Evolutionary conservation across 2,797 vertebrate species (phyloP).

Genomic region (Momotus momota): DNA sequence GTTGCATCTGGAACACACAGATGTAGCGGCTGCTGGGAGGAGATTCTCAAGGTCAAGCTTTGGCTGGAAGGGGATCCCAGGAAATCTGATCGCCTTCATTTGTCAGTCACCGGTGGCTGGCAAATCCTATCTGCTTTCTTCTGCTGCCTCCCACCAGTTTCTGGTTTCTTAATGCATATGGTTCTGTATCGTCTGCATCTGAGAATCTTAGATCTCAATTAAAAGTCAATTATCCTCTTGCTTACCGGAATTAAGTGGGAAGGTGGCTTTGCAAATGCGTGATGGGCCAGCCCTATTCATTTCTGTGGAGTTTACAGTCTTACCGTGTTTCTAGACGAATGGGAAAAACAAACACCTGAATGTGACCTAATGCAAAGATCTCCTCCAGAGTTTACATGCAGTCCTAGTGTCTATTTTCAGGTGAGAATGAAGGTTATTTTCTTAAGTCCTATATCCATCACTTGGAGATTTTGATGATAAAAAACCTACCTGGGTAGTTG

Average conservation of each 20-base stretch:
- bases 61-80: background rate
- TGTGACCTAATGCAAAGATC: background rate
- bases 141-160: background rate
- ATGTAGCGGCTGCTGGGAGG: background rate
- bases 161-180: background rate
- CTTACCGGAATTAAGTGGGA: background rate
- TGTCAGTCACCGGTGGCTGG: background rate
- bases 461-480: background rate
- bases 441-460: background rate
- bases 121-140: conserved; percentile 16
- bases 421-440: background rate
- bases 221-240: background rate
- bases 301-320: background rate
- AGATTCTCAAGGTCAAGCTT: conserved; percentile 38
- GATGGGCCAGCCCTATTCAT: background rate
- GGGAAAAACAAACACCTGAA: background rate
- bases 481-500: background rate
- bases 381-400: background rate
- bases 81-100: background rate
- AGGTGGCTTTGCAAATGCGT: background rate
- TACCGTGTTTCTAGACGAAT: background rate
- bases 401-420: background rate
- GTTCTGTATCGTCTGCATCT: conserved; percentile 5
- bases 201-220: background rate
- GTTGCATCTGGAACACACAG: background rate